These are phyloP conservation scores for Enteromius unitaeniatus DNA, from an alignment of 2,797 vertebrate genomes.

Conservation along the genomic window DNA sequence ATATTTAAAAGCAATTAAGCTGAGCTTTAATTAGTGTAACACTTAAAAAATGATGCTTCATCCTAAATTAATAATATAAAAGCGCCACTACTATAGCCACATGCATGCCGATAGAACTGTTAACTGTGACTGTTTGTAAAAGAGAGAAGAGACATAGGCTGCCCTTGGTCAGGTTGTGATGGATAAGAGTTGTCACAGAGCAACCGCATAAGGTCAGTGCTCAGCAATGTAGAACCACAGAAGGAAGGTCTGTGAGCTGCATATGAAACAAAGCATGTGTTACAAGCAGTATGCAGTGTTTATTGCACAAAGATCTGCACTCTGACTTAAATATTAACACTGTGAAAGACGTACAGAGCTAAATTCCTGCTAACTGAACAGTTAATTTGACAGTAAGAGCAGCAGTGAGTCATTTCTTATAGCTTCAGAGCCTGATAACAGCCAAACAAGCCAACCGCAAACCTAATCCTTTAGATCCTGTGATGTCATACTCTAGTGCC, in stretches of 20 bases:
- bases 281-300: not conserved
- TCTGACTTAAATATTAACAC: not conserved
- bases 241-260: not conserved
- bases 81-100: not conserved
- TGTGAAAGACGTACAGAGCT: not conserved
- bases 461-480: slow-evolving; percentile 13
- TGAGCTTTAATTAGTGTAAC: no score
- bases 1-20: not conserved
- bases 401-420: not conserved
- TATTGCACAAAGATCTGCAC: slow-evolving; percentile 1
- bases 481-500: not conserved
- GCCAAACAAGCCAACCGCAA: slow-evolving; percentile 1
- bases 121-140: not conserved
- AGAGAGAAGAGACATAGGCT: not conserved
- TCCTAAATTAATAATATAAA: not conserved
- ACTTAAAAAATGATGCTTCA: not conserved
- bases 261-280: not conserved
- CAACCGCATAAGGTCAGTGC: slow-evolving; percentile 5
- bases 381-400: not conserved
- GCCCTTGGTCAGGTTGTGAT: slow-evolving; percentile 20
- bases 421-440: not conserved
- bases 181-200: slow-evolving; percentile 23
- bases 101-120: not conserved
- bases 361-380: not conserved
- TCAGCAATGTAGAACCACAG: slow-evolving; percentile 15